Evolutionary conservation across 2,888 invertebrate species (phyloP).

Genomic region (Tetramorium bicarinatum): DNA sequence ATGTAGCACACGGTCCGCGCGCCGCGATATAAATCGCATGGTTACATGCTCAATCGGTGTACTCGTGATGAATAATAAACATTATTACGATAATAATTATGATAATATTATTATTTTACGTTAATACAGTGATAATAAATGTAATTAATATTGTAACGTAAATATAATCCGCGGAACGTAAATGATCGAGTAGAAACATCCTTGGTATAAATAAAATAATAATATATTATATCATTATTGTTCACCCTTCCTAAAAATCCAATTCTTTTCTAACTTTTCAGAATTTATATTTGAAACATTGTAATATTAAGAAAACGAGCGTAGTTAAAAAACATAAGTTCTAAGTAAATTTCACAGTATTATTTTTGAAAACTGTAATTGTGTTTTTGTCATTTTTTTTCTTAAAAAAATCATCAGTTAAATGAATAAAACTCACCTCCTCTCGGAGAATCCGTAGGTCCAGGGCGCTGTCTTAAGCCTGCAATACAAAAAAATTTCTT

Average conservation of each 20-base stretch:
- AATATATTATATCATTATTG: constrained; percentile 5
- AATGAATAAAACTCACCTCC: constrained; percentile 78
- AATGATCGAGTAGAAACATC: constrained; percentile 24
- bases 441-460: constrained; percentile 82
- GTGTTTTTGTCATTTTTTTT: neutral
- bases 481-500: constrained; percentile 69
- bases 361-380: neutral
- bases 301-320: neutral
- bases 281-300: neutral
- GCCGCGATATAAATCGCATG: constrained; percentile 29
- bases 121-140: constrained; percentile 44
- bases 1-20: constrained; percentile 6
- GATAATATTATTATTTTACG: constrained; percentile 37
- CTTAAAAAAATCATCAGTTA: neutral
- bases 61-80: constrained; percentile 48
- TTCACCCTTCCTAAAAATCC: neutral
- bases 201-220: constrained; percentile 3
- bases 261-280: neutral
- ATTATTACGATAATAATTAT: constrained; percentile 48
- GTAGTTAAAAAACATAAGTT: no score
- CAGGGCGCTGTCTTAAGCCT: constrained; percentile 81
- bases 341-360: neutral
- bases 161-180: constrained; percentile 12
- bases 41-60: constrained; percentile 20
- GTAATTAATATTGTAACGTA: constrained; percentile 45